These are phyloP conservation scores for Amblyornis subalaris DNA, from an alignment of 2,113 vertebrate species.

Conservation along the genomic window DNA sequence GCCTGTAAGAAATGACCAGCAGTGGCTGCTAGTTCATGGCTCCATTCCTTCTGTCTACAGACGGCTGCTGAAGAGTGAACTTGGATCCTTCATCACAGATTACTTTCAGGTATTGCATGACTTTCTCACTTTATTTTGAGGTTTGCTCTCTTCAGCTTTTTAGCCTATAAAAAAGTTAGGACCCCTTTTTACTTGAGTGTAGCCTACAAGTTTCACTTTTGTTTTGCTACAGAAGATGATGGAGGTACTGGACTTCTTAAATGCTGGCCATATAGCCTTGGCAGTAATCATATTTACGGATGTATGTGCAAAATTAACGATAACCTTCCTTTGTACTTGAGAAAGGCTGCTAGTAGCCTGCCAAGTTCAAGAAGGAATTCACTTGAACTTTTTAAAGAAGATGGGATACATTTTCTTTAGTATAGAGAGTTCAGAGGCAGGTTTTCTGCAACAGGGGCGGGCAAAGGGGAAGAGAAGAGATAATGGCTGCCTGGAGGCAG, in stretches of 20 bases:
- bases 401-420: background rate
- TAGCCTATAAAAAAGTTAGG: background rate
- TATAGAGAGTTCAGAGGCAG: background rate
- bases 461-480: background rate
- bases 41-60: constrained; percentile 71
- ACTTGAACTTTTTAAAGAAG: background rate
- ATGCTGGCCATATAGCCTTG: background rate
- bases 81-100: constrained; percentile 93
- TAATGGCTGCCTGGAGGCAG: background rate
- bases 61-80: constrained; percentile 89
- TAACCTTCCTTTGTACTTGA: background rate
- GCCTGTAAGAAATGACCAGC: background rate
- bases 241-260: background rate
- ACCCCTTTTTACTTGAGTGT: background rate
- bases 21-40: constrained; percentile 27
- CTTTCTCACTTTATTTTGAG: background rate
- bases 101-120: constrained; percentile 86
- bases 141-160: background rate
- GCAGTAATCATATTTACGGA: background rate
- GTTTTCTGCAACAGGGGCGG: background rate
- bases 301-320: background rate
- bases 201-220: background rate
- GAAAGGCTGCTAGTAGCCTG: background rate
- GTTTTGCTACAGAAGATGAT: background rate
- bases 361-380: background rate